Conservation (phyloP, 2,113 vertebrate genomes). For the Baryphthengus martii region DNA sequence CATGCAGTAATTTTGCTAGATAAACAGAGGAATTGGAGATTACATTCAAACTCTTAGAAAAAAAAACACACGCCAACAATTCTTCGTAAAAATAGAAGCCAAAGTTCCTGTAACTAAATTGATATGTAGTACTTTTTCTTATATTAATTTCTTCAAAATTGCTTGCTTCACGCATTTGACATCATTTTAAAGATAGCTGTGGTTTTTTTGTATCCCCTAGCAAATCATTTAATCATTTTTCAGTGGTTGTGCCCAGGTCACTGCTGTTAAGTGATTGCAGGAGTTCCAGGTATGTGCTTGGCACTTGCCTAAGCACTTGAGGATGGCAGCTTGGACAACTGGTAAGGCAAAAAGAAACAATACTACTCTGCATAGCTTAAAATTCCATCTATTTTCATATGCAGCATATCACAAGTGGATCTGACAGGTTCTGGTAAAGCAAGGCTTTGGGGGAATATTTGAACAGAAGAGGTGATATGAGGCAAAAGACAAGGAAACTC, state of each 20-base stretch:
- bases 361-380: neutral
- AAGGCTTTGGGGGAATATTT: neutral
- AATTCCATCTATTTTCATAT: neutral
- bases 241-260: accelerated
- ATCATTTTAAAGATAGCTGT: neutral
- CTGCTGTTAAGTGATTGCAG: neutral
- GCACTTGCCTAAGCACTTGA: neutral
- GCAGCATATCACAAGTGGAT: neutral
- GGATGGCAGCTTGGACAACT: neutral
- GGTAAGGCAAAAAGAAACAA: neutral
- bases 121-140: neutral
- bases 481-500: neutral
- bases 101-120: neutral
- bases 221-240: neutral
- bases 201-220: neutral
- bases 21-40: neutral
- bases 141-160: neutral
- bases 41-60: neutral
- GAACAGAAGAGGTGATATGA: neutral
- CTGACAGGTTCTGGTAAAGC: neutral
- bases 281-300: neutral
- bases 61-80: neutral
- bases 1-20: neutral
- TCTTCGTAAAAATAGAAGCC: neutral
- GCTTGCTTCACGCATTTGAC: neutral